phyloP scores from a whole-genome alignment of 1,140 invertebrate genomes.

The Zaprionus vittiger region DNA sequence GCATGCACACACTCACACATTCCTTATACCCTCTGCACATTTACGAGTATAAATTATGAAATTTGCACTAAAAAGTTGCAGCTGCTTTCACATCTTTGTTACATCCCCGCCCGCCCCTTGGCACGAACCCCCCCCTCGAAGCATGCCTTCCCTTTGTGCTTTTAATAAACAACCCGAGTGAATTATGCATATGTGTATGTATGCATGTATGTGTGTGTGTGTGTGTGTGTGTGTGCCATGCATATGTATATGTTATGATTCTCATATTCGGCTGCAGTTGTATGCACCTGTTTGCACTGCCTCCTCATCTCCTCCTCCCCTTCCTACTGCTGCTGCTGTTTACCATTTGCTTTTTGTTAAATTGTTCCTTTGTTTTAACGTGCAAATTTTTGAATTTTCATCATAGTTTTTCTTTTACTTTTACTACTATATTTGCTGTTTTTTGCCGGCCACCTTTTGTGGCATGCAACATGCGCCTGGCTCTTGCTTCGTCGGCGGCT shows the following conservation, averaged over 20 bases:
- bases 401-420: slow-evolving; percentile 39
- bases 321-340: slow-evolving; percentile 27
- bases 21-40: slow-evolving; percentile 45
- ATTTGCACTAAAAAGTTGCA: slow-evolving; percentile 69
- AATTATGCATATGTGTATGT: slow-evolving; percentile 42
- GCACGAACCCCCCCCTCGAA: neutral
- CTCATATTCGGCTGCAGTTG: slow-evolving; percentile 48
- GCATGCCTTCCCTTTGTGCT: slow-evolving; percentile 44
- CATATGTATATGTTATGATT: slow-evolving; percentile 54
- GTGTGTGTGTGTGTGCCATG: slow-evolving; percentile 10
- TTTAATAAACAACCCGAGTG: slow-evolving; percentile 67
- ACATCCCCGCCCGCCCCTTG: neutral
- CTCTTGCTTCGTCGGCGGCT: too few species aligned
- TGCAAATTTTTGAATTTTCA: slow-evolving; percentile 71
- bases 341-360: slow-evolving; percentile 74
- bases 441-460: slow-evolving; percentile 65
- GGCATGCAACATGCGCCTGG: slow-evolving; percentile 33
- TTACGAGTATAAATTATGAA: slow-evolving; percentile 70
- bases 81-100: slow-evolving; percentile 62
- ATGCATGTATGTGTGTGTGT: neutral
- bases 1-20: slow-evolving; percentile 39
- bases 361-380: slow-evolving; percentile 74
- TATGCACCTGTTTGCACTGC: slow-evolving; percentile 61
- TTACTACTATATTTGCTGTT: neutral
- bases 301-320: neutral